Percentiles rank a stretch among this genome's conserved stretches.
Conservation (phyloP, 2,888 invertebrate species). For the Chironomus riparius region DNA sequence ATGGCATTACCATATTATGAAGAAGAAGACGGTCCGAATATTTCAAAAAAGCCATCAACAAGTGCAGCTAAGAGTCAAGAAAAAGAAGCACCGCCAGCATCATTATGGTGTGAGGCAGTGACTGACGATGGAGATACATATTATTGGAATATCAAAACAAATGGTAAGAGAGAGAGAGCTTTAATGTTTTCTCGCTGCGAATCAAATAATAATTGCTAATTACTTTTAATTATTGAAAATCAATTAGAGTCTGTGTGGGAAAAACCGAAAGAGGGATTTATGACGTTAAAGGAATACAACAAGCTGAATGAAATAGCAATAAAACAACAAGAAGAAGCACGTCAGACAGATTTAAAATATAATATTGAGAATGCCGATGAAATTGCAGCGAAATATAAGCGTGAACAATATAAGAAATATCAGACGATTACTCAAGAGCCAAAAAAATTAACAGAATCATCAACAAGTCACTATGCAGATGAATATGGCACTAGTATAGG, state of each 20-base stretch:
- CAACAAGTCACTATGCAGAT: slow-evolving; percentile 42
- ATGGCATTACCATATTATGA: slow-evolving; percentile 26
- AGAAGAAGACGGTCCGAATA: slow-evolving; percentile 32
- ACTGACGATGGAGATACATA: slow-evolving; percentile 69
- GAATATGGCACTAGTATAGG: slow-evolving; percentile 59
- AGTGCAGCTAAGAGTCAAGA: slow-evolving; percentile 28
- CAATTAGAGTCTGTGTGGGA: slow-evolving; percentile 66
- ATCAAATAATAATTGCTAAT: neutral
- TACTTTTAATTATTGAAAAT: slow-evolving; percentile 8
- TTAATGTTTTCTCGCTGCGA: neutral
- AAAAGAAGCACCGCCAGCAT: slow-evolving; percentile 32
- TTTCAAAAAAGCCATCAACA: slow-evolving; percentile 34
- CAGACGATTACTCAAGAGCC: slow-evolving; percentile 35
- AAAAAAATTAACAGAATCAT: slow-evolving; percentile 32
- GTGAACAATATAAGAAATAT: slow-evolving; percentile 37
- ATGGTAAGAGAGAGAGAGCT: slow-evolving; percentile 47
- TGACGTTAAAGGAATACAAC: slow-evolving; percentile 57
- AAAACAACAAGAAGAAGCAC: slow-evolving; percentile 44
- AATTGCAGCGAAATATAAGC: slow-evolving; percentile 43
- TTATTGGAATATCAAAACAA: slow-evolving; percentile 78
- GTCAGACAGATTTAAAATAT: slow-evolving; percentile 42
- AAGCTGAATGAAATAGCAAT: slow-evolving; percentile 45
- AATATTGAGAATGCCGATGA: slow-evolving; percentile 44
- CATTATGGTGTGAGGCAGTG: slow-evolving; percentile 71
- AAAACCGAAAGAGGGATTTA: slow-evolving; percentile 60